These are phyloP conservation scores for Drosophila austrosaltans DNA, from an alignment of 2,888 invertebrate genomes.

Conservation along the genomic window DNA sequence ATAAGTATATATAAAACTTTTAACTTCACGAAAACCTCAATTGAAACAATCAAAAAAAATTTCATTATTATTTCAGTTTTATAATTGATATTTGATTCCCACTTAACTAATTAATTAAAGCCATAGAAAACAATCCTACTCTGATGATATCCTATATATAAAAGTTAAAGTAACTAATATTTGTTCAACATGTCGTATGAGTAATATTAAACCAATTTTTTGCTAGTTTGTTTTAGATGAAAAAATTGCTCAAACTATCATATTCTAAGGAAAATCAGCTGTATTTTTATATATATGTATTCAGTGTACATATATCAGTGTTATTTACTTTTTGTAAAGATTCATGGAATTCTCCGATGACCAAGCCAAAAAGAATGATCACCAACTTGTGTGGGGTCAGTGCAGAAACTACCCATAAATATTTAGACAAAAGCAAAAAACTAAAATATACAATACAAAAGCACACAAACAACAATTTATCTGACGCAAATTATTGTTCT, in stretches of 20 bases:
- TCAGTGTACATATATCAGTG: not conserved
- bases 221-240: not conserved
- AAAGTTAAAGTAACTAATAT: not conserved
- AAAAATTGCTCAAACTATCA: not conserved
- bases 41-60: no score
- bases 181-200: not conserved
- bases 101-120: no score
- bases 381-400: constrained; percentile 23
- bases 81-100: no score
- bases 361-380: not conserved
- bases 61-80: no score
- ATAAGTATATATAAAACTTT: no score
- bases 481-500: constrained; percentile 5
- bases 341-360: not conserved
- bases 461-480: constrained; percentile 1
- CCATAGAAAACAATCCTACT: no score
- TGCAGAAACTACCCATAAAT: constrained; percentile 13
- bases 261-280: not conserved
- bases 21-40: no score
- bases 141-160: no score
- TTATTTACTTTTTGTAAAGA: not conserved
- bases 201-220: not conserved
- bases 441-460: not conserved
- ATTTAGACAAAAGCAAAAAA: constrained; percentile 10
- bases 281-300: not conserved